These are phyloP conservation scores for Champsocephalus esox DNA, from an alignment of 2,797 vertebrate genomes.

Conservation along the genomic window DNA sequence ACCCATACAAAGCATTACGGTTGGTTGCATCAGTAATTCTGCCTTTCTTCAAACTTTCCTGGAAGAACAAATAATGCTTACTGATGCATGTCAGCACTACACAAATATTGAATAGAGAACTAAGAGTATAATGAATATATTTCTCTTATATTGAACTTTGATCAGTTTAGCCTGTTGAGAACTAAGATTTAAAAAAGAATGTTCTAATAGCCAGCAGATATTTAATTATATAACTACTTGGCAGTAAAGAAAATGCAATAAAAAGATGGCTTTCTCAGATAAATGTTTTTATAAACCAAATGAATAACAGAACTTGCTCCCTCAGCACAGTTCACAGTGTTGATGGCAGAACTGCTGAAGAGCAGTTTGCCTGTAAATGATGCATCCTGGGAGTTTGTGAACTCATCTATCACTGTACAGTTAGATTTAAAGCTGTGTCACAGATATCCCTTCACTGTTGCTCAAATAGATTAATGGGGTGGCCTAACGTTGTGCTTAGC, in stretches of 20 bases:
- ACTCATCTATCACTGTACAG: slow-evolving; percentile 35
- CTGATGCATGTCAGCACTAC: not conserved
- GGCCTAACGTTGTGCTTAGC: slow-evolving; percentile 41
- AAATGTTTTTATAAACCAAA: slow-evolving; percentile 37
- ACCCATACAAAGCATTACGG: not conserved
- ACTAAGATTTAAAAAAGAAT: slow-evolving; percentile 17
- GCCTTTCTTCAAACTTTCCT: not conserved
- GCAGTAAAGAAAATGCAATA: slow-evolving; percentile 32
- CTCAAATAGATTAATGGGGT: slow-evolving; percentile 69
- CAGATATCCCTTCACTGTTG: slow-evolving; percentile 8
- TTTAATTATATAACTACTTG: slow-evolving; percentile 1
- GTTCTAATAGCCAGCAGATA: slow-evolving; percentile 4
- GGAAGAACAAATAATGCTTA: not conserved
- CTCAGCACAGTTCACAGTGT: slow-evolving; percentile 51
- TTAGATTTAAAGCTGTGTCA: slow-evolving; percentile 32
- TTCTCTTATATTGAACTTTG: not conserved
- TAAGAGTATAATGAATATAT: not conserved
- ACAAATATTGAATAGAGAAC: not conserved
- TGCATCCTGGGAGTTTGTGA: slow-evolving; percentile 44
- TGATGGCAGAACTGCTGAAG: slow-evolving; percentile 48
- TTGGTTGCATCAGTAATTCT: not conserved
- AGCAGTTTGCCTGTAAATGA: slow-evolving; percentile 55
- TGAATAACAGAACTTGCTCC: slow-evolving; percentile 45
- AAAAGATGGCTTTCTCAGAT: slow-evolving; percentile 8
- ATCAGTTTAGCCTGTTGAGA: not conserved